Evolutionary conservation across 2,113 vertebrate species (phyloP), one percentile per base, ranked within the genome.

Genomic region (Petromus typicus): DNA sequence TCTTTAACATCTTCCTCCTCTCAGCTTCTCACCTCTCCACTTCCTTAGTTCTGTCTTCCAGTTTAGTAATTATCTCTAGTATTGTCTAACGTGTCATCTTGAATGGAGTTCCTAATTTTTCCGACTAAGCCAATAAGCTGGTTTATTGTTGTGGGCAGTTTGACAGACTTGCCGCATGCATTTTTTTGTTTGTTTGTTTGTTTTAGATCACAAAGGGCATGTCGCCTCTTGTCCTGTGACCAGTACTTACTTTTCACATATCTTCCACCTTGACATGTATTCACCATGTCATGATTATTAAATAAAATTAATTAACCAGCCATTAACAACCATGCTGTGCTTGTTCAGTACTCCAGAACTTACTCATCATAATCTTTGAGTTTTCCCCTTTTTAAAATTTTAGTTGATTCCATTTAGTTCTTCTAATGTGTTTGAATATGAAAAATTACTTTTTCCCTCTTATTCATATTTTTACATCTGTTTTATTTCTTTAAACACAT

Each of bases 401-500:
- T 54, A 64, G 0, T 81, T 66, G 48, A 13, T 66, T 51, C 10
- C n/a, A 87, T 48, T 56, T 86, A n/a, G 16, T 91, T 75, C 51
- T 76, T 27, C 34, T 89, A 85, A 76, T 83, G 18, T 57, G 27
- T 76, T 91, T 94, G 61, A 87, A 79, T 66, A 51, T 90, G 67
- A 32, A 40, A 82, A 51, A 37, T 86, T 25, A 78, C 43, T 67
- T 73, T 51, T 59, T 90, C 32, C 54, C 73, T 64, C 20, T 66
- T 87, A 43, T 67, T 71, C 32, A 18, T n/a, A n/a, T 81, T 80
- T 90, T 81, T 11, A 32, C 57, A 18, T 63, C 14, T 71, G 3
- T 57, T 89, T 84, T 90, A 56, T 90, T 57, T 78, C 71, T 76
- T 78, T 79, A 56, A 90, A 73, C 14, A 73, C 63, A 90, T 79